Conservation (phyloP, 2,113 vertebrate genomes). For the Alectura lathami region DNA sequence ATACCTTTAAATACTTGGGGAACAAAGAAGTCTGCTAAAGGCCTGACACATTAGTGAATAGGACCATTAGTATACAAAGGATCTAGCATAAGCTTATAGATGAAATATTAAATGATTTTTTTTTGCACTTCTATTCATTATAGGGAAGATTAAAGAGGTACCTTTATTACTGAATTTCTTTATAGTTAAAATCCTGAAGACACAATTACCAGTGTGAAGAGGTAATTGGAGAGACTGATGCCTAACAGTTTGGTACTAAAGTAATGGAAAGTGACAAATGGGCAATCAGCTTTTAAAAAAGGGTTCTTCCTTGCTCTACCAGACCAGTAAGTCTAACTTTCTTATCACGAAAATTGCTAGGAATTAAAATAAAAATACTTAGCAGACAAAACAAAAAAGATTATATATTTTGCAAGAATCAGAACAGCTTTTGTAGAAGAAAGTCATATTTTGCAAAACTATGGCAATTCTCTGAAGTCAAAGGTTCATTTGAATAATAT, state of each 20-base stretch:
- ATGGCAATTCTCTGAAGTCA: neutral
- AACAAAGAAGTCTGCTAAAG: neutral
- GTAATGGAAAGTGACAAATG: neutral
- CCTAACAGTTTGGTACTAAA: neutral
- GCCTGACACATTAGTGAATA: neutral
- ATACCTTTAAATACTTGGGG: neutral
- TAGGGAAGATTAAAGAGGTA: neutral
- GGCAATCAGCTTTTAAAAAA: neutral
- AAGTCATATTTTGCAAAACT: neutral
- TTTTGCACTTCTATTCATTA: neutral
- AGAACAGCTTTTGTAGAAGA: neutral
- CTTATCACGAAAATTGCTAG: neutral
- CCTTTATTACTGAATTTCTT: neutral
- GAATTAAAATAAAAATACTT: neutral
- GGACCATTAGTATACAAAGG: neutral
- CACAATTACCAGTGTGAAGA: neutral
- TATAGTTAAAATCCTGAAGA: neutral
- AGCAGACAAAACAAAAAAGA: neutral
- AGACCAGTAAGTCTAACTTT: neutral
- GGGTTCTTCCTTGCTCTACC: neutral
- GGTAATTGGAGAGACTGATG: neutral
- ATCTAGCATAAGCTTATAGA: neutral
- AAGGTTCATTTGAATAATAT: neutral
- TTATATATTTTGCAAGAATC: neutral
- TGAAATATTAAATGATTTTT: neutral